Base-by-base conservation (phyloP, 2,113 vertebrate species). In the Plestiodon gilberti region DNA sequence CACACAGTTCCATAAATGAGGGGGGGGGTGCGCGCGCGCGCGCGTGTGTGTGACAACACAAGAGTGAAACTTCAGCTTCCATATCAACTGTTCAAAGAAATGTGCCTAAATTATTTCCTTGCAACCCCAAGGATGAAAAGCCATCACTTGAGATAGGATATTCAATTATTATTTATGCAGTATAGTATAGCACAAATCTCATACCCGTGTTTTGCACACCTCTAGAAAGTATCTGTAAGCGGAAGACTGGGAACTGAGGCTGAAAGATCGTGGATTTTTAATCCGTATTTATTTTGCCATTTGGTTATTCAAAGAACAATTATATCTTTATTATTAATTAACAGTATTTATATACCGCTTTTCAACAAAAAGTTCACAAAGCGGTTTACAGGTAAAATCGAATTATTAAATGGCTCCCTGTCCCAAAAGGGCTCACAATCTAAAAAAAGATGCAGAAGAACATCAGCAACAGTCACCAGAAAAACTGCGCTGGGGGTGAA, bases 1-100 rank as follows among this genome's bases (percentile, higher is more conserved):
- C 90, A 86, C 57, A 43, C 81, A 90, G 89, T 85, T 93, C 92
- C 64, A 88, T 89, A 93, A 93, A 91, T 88, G 82, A 91, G 73
- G 87, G 83, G 77, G 88, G 1, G 67, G 4, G 35, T n/a, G 33
- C 48, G 65, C 11, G 67, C 17, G 3, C 55, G 10, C 43, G 30
- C 74, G 38, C 8, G 15, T 55, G 52, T 13, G 18, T 64, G 55
- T 28, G 17, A 18, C 25, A 80, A 91, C 93, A 88, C 83, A 88
- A 90, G 81, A 93, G 83, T 2, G 30, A 88, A 89, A 55, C 82
- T 78, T 89, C 64, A 89, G 93, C 87, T 35, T 90, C 70, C 15
- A 40, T 89, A 57, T 93, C 79, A 91, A 59, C 71, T 71, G 78
- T 90, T 88, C 33, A 82, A 43, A 84, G 82, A 88, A 84, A 91